Base-by-base conservation (phyloP, 1,140 invertebrate species). In the Pogonomyrmex barbatus region DNA sequence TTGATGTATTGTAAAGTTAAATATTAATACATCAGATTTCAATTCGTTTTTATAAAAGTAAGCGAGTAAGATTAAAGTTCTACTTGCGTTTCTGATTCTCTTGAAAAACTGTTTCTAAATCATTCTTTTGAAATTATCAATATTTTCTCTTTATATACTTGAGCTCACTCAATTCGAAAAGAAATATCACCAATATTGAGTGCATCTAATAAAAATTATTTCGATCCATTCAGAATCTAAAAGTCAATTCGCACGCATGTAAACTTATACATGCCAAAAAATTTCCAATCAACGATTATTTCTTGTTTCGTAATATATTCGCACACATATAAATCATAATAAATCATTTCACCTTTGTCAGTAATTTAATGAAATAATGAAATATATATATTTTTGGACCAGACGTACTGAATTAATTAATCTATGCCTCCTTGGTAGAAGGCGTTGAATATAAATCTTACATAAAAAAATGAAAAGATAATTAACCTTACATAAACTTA, bases 171-270 rank as follows among this genome's bases (percentile, higher is more conserved):
- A n/a, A n/a, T 56, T 56, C 24, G 24, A 24, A 6, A 56, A n/a
- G 17, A 56, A 56, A 56, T 56, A 60, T 30, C 30, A 6, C 24
- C 9, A 4, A 60, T 30, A 30, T 8, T 30, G 30, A 24, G 17
- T 30, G 10, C 24, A 60, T 1, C 4, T 12, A 17, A n/a, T 30
- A 1, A 30, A 36, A 67, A 42, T 42, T 70, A 70, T 79, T 81
- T 56, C 14, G 36, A 12, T 67, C n/a, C 52, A 56, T 56, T 70
- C 24, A 24, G 14, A 45, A 47, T 36, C 10, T 70, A 82, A 71
- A 58, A 42, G 39, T 71, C 36, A n/a, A 58, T 45, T 58, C 67
- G 24, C 17, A 79, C 17, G 4, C 39, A 39, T 30, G 8, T 3
- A 76, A 63, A 24, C 14, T 4, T 65, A 0, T 14, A 50, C 12